Base-by-base conservation (phyloP, 2,888 invertebrate genomes). In the Masnerella sp. region DNA sequence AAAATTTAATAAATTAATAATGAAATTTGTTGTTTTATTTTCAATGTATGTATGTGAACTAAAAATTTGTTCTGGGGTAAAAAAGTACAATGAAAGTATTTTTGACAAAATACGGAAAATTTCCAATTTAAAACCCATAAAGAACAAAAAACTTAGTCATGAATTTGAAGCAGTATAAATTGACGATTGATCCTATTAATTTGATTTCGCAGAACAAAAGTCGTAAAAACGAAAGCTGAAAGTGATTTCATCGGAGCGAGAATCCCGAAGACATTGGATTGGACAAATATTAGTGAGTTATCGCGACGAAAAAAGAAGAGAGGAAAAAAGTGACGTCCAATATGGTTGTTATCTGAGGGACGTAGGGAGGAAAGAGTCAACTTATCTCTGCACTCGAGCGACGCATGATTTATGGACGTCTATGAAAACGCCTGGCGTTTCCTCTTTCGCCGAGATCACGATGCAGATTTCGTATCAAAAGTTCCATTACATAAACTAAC, bases 371-470 rank as follows among this genome's bases (percentile, higher is more conserved):
- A 47, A 58, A 32, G 49, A 51, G 32, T 9, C 52, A 58, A 64
- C 36, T 74, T 73, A 73, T 73, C 73, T 68, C 20, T 68, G 64
- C 69, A 69, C 40, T 64, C 58, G 61, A 64, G 62, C 64, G 59
- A 69, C 69, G 49, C 68, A 74, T 73, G 73, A 74, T 74, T 74
- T 74, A 74, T 64, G 52, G 34, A 30, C 47, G 59, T 64, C 64
- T 64, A 64, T 59, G 74, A 64, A 71, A 71, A 62, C 17, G 59
- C 36, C 43, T 43, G 58, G 64, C 47, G 36, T 74, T 69, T 69
- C 64, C 74, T 64, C 59, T 64, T 59, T 61, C 54, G 47, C 14
- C 28, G 28, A 65, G 59, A 65, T 65, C 38, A 17, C 40, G 34
- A 47, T 47, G 65, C 28, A 47, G 47, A 72, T 65, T 65, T 59